phyloP scores from a whole-genome alignment of 1,140 invertebrate species.

The Sitophilus oryzae region DNA sequence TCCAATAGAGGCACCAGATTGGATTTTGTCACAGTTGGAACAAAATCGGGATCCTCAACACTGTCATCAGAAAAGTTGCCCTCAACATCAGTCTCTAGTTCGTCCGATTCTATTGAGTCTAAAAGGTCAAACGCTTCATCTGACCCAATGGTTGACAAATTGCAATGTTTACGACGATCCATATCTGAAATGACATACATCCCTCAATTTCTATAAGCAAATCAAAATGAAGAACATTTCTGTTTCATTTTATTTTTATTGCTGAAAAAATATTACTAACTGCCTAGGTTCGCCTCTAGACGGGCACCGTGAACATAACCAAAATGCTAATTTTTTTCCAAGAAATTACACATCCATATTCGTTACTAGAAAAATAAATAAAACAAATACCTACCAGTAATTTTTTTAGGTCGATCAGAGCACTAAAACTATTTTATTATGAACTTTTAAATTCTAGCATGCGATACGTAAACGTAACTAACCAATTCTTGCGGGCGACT shows the following conservation, averaged over 20 bases:
- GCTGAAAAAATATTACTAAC: neutral
- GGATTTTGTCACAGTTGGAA: neutral
- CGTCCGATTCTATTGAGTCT: conserved; percentile 4
- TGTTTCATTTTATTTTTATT: too few species aligned
- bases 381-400: neutral
- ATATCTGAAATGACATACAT: neutral
- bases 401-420: neutral
- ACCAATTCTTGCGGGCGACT: neutral
- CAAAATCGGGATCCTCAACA: neutral
- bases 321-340: neutral
- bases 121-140: neutral
- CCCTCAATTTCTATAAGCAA: neutral
- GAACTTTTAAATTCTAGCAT: neutral
- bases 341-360: neutral
- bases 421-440: conserved; percentile 6
- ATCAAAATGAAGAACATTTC: neutral
- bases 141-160: neutral
- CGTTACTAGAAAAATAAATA: neutral
- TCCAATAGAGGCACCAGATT: neutral
- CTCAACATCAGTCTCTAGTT: neutral
- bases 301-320: conserved; percentile 1
- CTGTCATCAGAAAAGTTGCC: conserved; percentile 6
- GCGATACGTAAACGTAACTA: neutral
- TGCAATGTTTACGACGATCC: conserved; percentile 2
- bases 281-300: conserved; percentile 5